Conservation (phyloP, 2,888 invertebrate genomes). For the Cantharis lateralis region DNA sequence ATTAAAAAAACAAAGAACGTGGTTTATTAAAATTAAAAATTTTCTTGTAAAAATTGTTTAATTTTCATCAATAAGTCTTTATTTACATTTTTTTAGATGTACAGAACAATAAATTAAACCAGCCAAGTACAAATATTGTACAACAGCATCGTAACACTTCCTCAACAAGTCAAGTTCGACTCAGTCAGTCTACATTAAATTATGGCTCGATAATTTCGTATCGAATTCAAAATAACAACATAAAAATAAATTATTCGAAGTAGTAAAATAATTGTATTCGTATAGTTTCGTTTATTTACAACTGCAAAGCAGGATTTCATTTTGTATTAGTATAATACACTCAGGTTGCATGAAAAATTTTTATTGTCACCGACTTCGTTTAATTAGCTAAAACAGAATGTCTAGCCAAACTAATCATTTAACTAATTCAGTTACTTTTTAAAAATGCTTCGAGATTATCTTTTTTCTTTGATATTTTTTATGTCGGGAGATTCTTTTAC, state of each 20-base stretch:
- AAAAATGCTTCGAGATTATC: background rate
- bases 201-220: background rate
- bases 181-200: background rate
- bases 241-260: background rate
- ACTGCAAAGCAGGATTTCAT: background rate
- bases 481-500: background rate
- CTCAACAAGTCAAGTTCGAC: background rate
- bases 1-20: too few relatives aligned
- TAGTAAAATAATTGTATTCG: background rate
- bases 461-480: background rate
- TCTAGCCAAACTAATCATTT: background rate
- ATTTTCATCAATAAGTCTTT: background rate
- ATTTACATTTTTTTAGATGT: background rate
- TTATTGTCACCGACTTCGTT: background rate
- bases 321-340: background rate
- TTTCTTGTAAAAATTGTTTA: background rate
- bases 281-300: background rate
- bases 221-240: background rate
- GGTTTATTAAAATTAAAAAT: background rate
- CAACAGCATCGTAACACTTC: background rate
- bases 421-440: background rate
- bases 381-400: background rate
- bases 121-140: background rate
- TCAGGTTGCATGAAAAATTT: background rate
- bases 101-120: background rate